A percentile compares a stretch with the other conserved stretches of the same genome.
These are phyloP conservation scores for Hemiprocne comata DNA, from an alignment of 2,113 vertebrate species.

Conservation along the genomic window DNA sequence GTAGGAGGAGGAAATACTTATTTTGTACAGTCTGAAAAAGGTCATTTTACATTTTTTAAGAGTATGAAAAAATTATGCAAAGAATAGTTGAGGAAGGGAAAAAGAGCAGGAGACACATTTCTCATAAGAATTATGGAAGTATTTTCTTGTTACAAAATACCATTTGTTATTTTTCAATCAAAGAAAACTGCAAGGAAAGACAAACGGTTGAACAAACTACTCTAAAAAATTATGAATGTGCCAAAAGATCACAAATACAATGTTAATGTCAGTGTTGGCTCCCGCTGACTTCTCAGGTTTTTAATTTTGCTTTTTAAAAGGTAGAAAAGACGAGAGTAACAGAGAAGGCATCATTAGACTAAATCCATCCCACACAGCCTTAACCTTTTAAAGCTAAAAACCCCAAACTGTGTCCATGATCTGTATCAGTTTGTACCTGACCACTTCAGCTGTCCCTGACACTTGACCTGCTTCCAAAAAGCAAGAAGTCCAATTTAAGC, in stretches of 20 bases:
- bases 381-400: constrained; percentile 22
- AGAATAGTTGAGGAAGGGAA: neutral
- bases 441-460: constrained; percentile 25
- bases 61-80: neutral
- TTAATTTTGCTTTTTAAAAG: neutral
- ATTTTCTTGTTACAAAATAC: constrained; percentile 9
- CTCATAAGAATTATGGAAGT: neutral
- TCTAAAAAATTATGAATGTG: neutral
- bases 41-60: neutral
- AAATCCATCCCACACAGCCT: neutral
- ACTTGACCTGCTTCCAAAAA: constrained; percentile 61
- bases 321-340: neutral
- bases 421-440: neutral
- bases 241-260: constrained; percentile 18
- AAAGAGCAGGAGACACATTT: neutral
- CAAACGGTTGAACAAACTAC: neutral
- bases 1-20: neutral
- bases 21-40: neutral
- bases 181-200: constrained; percentile 5
- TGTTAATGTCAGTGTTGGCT: neutral
- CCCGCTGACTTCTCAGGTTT: neutral
- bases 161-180: constrained; percentile 19
- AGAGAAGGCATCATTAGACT: neutral
- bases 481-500: constrained; percentile 67
- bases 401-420: neutral